Conservation (phyloP, 2,888 invertebrate genomes). For the Drosophila atroscutellata region DNA sequence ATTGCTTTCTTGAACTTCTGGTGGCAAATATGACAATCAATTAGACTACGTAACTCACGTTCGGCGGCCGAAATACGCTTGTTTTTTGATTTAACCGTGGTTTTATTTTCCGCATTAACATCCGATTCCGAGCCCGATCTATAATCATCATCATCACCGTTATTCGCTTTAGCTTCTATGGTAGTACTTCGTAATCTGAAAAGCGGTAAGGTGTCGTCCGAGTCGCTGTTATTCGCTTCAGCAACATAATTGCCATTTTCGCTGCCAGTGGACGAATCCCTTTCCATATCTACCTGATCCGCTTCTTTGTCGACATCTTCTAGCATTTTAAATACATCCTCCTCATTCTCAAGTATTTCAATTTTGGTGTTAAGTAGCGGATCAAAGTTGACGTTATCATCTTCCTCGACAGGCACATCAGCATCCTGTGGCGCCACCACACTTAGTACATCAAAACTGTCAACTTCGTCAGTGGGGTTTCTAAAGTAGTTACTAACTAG, state of each 20-base stretch:
- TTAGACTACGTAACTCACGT: conserved; percentile 55
- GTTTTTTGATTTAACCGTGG: conserved; percentile 52
- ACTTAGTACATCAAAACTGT: conserved; percentile 48
- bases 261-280: conserved; percentile 37
- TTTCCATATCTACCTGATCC: conserved; percentile 45
- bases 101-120: conserved; percentile 10
- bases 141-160: conserved; percentile 20
- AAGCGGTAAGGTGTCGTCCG: conserved; percentile 71
- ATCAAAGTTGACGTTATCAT: conserved; percentile 75
- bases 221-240: conserved; percentile 62
- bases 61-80: conserved; percentile 62
- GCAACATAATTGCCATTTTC: conserved; percentile 58
- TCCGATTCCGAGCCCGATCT: conserved; percentile 36
- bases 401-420: conserved; percentile 64
- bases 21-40: conserved; percentile 81
- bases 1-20: conserved; percentile 77
- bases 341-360: conserved; percentile 80
- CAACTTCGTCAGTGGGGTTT: not conserved
- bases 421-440: conserved; percentile 35
- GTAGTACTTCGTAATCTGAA: conserved; percentile 41
- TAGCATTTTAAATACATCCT: conserved; percentile 82
- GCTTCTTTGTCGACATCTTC: conserved; percentile 76
- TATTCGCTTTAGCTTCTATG: conserved; percentile 8
- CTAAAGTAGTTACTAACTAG: conserved; percentile 52
- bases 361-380: conserved; percentile 79